A percentile compares a stretch with the other conserved stretches of the same genome.
phyloP scores from a whole-genome alignment of 2,113 vertebrate species.

The Numida meleagris region DNA sequence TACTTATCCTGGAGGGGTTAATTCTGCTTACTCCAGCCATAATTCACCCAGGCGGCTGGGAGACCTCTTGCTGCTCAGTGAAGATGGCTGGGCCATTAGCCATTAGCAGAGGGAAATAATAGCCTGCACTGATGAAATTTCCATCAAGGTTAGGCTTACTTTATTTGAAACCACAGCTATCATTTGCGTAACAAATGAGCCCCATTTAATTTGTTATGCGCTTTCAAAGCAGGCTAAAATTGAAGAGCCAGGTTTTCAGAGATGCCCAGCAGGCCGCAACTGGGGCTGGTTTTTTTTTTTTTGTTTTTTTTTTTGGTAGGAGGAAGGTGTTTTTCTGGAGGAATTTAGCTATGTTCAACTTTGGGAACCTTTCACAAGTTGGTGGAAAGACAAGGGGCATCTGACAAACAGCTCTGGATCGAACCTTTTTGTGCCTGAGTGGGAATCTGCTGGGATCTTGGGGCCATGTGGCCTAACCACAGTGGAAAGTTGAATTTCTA shows the following conservation, averaged over 20 bases:
- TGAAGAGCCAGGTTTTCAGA: conserved; percentile 8
- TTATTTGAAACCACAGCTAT: conserved; percentile 43
- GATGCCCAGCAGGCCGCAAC: not conserved
- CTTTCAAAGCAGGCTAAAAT: conserved; percentile 12
- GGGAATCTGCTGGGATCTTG: not conserved
- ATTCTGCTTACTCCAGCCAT: conserved; percentile 71
- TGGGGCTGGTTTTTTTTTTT: not conserved
- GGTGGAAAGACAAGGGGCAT: not conserved
- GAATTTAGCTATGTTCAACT: not conserved
- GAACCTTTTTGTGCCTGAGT: not conserved
- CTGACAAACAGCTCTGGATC: not conserved
- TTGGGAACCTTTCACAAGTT: not conserved
- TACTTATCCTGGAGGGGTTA: conserved; percentile 68
- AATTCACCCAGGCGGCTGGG: conserved; percentile 68
- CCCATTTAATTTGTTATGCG: not conserved
- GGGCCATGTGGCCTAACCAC: not conserved
- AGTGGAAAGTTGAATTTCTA: not conserved
- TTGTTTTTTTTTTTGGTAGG: not conserved
- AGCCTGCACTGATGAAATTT: conserved; percentile 42
- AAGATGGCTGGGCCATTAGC: conserved; percentile 46
- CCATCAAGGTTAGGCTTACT: conserved; percentile 45
- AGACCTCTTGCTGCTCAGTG: conserved; percentile 65
- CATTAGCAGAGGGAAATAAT: conserved; percentile 51
- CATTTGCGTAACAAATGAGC: conserved; percentile 31
- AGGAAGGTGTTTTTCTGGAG: not conserved